Base-by-base conservation (phyloP, 1,140 invertebrate genomes). In the Platorchestia sp. region DNA sequence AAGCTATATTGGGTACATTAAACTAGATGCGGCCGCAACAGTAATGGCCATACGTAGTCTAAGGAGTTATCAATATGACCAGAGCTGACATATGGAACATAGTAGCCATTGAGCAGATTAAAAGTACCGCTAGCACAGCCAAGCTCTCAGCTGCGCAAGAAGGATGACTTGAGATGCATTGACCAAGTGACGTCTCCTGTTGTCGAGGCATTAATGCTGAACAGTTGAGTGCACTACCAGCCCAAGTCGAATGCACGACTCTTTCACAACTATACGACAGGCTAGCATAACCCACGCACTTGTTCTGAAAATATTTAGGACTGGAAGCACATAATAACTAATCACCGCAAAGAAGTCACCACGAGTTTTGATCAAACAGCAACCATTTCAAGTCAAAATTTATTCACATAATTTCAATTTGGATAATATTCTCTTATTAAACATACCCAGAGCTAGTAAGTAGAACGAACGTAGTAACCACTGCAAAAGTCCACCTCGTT, bases 11-110 rank as follows among this genome's bases (percentile, higher is more conserved):
- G n/a, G 87, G 87, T 27, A 89, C 43, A 89, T 42, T 89, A 89
- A 89, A 89, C 87, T 42, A 89, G 14, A 89, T 27, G 87, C 41
- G 87, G 87, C 86, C 87, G 87, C 41, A 75, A 36, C 42, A 44
- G 87, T 89, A 44, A 89, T 41, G 87, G 41, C 41, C 87, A 14
- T 3, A 89, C 41, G 27, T 43, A 89, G 43, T 41, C 86, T 89
- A 89, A 89, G 41, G 87, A 89, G 87, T 89, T 89, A 89, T 89
- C 43, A 89, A 89, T 89, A 89, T 41, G 87, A 89, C 87, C 87
- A 89, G 87, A 89, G 87, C n/a, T 89, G 87, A 89, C 87, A 89
- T 89, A 89, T 89, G 87, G 87, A 89, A 89, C 87, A 89, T 42
- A 89, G 87, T 41, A 89, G 87, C 87, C 87, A 89, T 89, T 89